Conservation (phyloP, 2,888 invertebrate genomes). For the Eupithecia centaureata region DNA sequence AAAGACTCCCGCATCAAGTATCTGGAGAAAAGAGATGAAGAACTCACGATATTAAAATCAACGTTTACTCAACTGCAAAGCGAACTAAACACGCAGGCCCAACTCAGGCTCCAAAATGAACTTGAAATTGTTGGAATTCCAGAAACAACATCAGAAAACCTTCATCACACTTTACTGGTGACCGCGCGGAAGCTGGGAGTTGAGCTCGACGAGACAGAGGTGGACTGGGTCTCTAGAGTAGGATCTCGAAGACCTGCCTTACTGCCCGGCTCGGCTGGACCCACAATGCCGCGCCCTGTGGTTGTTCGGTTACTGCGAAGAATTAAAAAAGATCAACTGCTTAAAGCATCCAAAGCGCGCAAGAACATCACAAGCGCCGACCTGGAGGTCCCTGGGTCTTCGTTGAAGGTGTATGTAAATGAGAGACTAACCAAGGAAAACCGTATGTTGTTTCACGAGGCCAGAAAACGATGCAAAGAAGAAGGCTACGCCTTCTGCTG, state of each 20-base stretch:
- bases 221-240: slow-evolving; percentile 18
- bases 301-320: slow-evolving; percentile 5
- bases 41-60: background rate
- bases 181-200: slow-evolving; percentile 14
- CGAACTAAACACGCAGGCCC: slow-evolving; percentile 7
- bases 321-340: background rate
- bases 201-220: slow-evolving; percentile 6
- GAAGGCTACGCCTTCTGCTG: slow-evolving; percentile 6
- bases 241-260: slow-evolving; percentile 4
- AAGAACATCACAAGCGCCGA: slow-evolving; percentile 12
- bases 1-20: slow-evolving; percentile 13
- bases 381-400: slow-evolving; percentile 3
- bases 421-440: slow-evolving; percentile 6
- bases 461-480: background rate
- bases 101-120: slow-evolving; percentile 6
- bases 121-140: slow-evolving; percentile 18
- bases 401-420: slow-evolving; percentile 9
- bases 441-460: background rate
- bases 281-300: slow-evolving; percentile 11
- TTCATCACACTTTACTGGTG: slow-evolving; percentile 6
- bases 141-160: slow-evolving; percentile 9
- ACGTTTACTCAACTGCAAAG: slow-evolving; percentile 8
- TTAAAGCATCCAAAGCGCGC: slow-evolving; percentile 6
- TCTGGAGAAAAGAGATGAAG: slow-evolving; percentile 16
- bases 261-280: background rate